Evolutionary conservation across 1,140 invertebrate species (phyloP).

Genomic region (Drosophila willistoni): DNA sequence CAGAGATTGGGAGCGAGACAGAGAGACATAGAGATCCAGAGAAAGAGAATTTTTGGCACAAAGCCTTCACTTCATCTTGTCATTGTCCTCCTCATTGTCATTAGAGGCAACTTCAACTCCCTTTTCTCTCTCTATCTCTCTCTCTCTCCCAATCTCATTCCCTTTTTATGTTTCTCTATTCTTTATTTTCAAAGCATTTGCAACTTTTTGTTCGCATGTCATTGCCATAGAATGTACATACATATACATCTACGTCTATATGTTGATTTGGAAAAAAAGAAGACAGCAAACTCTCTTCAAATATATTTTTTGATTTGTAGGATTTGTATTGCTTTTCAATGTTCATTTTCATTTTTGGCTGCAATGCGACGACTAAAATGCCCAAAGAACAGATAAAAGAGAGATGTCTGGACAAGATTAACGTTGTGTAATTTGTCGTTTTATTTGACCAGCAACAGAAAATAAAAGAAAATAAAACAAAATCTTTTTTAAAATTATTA

Average conservation of each 20-base stretch:
- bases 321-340: constrained; percentile 66
- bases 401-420: constrained; percentile 18
- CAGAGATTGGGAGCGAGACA: not conserved
- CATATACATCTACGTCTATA: constrained; percentile 2
- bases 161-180: not conserved
- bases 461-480: not conserved
- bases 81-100: constrained; percentile 43
- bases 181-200: constrained; percentile 40
- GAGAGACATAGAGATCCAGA: constrained; percentile 9
- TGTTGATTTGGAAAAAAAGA: constrained; percentile 30
- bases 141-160: not conserved
- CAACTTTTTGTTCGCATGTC: constrained; percentile 63
- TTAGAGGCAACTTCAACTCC: constrained; percentile 24
- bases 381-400: constrained; percentile 31
- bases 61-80: constrained; percentile 30
- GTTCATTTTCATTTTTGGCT: constrained; percentile 41
- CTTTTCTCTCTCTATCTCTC: not conserved
- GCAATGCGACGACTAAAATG: constrained; percentile 51
- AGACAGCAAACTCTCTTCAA: constrained; percentile 50
- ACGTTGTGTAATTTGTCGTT: constrained; percentile 24
- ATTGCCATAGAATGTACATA: constrained; percentile 41
- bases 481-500: not conserved
- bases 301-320: constrained; percentile 68
- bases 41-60: constrained; percentile 47
- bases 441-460: not conserved